Percentiles rank a stretch among this genome's conserved stretches.
These are phyloP conservation scores for Argya squamiceps DNA, from an alignment of 2,797 vertebrate species.

Conservation along the genomic window DNA sequence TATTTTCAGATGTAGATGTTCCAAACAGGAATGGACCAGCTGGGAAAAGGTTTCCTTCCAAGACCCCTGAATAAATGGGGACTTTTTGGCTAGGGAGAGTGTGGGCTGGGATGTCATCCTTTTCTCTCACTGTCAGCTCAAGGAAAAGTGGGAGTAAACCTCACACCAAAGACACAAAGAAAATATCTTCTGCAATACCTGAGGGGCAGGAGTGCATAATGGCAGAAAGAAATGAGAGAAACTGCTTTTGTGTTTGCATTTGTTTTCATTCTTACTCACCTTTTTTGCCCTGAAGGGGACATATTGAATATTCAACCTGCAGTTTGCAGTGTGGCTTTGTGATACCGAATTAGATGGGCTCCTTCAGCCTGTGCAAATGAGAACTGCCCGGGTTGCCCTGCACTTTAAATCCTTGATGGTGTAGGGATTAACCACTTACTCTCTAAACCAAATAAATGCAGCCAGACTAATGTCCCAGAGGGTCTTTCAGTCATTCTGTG, in stretches of 20 bases:
- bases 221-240: not conserved
- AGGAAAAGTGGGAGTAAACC: not conserved
- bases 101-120: not conserved
- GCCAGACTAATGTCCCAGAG: not conserved
- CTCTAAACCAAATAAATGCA: slow-evolving; percentile 23
- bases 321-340: not conserved
- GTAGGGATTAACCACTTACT: not conserved
- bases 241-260: not conserved
- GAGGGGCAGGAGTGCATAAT: not conserved
- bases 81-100: not conserved
- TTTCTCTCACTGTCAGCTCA: not conserved
- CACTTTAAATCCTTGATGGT: not conserved
- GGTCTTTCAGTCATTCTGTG: not conserved
- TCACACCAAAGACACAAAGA: not conserved
- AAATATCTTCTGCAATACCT: not conserved
- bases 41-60: slow-evolving; percentile 2
- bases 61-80: not conserved
- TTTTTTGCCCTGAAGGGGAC: not conserved
- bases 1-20: slow-evolving; percentile 70
- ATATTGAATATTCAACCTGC: not conserved
- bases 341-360: not conserved
- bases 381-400: not conserved
- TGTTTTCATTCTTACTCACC: not conserved
- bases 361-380: not conserved
- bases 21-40: slow-evolving; percentile 34